Evolutionary conservation across 2,797 vertebrate genomes (phyloP).

Genomic region (Melanogrammus aeglefinus): DNA sequence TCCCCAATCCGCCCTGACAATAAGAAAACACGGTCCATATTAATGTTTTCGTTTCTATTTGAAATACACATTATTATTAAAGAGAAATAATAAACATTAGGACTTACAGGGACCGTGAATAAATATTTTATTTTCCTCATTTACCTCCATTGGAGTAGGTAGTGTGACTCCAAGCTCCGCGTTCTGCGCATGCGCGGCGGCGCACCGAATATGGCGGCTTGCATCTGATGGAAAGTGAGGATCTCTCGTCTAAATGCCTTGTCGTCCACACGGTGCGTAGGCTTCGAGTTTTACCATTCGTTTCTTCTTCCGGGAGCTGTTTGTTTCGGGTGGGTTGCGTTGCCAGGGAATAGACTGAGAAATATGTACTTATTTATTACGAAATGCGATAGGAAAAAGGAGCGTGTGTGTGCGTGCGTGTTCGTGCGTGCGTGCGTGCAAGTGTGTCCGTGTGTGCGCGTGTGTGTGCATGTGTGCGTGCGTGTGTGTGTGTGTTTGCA

Average conservation of each 20-base stretch:
- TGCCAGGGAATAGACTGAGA: neutral
- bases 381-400: slow-evolving; percentile 22
- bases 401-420: slow-evolving; percentile 32
- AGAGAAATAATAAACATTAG: slow-evolving; percentile 15
- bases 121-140: slow-evolving; percentile 28
- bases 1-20: neutral
- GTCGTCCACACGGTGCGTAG: slow-evolving; percentile 60
- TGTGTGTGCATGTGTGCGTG: neutral
- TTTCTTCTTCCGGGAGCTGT: neutral
- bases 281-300: slow-evolving; percentile 32
- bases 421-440: neutral
- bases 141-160: slow-evolving; percentile 32
- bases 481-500: neutral
- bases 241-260: slow-evolving; percentile 53
- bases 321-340: slow-evolving; percentile 14
- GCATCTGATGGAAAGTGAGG: slow-evolving; percentile 70
- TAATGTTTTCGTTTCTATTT: slow-evolving; percentile 58
- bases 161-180: slow-evolving; percentile 59
- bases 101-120: neutral
- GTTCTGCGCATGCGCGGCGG: slow-evolving; percentile 74
- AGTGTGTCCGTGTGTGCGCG: neutral
- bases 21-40: slow-evolving; percentile 1
- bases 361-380: neutral
- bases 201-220: slow-evolving; percentile 76
- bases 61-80: slow-evolving; percentile 41